Evolutionary conservation across 1,140 invertebrate genomes (phyloP).

Genomic region (Formica selysi): DNA sequence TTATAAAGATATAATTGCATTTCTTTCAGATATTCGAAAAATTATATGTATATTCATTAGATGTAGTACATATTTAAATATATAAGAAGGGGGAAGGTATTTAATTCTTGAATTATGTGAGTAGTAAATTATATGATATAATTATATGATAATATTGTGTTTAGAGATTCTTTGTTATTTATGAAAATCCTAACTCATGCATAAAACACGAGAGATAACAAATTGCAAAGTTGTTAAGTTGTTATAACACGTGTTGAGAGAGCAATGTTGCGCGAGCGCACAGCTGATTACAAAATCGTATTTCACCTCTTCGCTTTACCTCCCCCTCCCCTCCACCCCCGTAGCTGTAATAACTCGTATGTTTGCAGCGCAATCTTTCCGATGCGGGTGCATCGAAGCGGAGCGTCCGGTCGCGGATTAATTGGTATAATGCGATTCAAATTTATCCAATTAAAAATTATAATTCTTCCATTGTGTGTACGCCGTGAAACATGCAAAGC

Average conservation of each 20-base stretch:
- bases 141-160: not conserved
- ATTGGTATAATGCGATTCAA: conserved; percentile 63
- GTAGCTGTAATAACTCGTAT: conserved; percentile 29
- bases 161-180: conserved; percentile 1
- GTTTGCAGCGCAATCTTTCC: conserved; percentile 1
- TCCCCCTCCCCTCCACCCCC: conserved; percentile 1
- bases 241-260: not conserved
- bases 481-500: conserved; percentile 46
- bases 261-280: not conserved
- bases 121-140: not conserved
- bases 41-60: not conserved
- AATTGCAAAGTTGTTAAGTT: conserved; percentile 28
- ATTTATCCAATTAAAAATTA: conserved; percentile 54
- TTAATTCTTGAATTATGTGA: not conserved
- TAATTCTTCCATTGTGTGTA: conserved; percentile 48
- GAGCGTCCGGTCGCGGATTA: conserved; percentile 53
- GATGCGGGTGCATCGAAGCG: conserved; percentile 43
- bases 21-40: not conserved
- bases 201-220: conserved; percentile 44
- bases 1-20: not conserved
- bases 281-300: conserved; percentile 50
- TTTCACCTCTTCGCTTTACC: conserved; percentile 10
- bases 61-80: not conserved
- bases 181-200: not conserved
- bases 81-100: not conserved